These are phyloP conservation scores for Squalus acanthias DNA, from an alignment of 2,797 vertebrate species.

Conservation along the genomic window DNA sequence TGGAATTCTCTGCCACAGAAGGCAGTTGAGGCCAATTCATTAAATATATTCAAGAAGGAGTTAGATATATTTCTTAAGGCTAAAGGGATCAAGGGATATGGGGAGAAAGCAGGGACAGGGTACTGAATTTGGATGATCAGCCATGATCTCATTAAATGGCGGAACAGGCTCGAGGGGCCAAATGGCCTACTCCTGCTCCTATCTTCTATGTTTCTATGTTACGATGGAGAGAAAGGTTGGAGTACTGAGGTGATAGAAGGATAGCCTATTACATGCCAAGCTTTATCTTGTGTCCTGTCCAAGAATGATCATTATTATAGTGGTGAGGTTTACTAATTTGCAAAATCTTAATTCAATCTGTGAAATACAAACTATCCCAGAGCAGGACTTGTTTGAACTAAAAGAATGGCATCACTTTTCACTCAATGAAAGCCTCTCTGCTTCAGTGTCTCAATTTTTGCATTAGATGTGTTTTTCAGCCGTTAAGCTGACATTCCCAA, in stretches of 20 bases:
- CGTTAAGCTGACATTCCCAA: background rate
- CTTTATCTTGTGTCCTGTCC: background rate
- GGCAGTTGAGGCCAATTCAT: too few relatives aligned
- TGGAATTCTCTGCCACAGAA: too few relatives aligned
- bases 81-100: too few relatives aligned
- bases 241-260: background rate
- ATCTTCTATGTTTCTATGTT: too few relatives aligned
- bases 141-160: too few relatives aligned
- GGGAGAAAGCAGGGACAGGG: too few relatives aligned
- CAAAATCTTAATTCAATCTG: background rate
- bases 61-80: too few relatives aligned
- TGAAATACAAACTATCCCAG: background rate
- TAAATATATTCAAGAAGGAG: too few relatives aligned
- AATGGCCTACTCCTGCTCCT: too few relatives aligned
- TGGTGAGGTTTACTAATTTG: background rate
- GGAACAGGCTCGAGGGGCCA: too few relatives aligned
- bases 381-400: background rate
- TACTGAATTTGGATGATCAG: too few relatives aligned
- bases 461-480: background rate
- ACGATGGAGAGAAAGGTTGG: background rate
- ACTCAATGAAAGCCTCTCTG: background rate
- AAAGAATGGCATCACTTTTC: background rate
- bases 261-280: background rate
- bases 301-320: background rate
- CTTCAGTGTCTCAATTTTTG: background rate